Evolutionary conservation across 2,113 vertebrate species (phyloP).

Genomic region (Meles meles): DNA sequence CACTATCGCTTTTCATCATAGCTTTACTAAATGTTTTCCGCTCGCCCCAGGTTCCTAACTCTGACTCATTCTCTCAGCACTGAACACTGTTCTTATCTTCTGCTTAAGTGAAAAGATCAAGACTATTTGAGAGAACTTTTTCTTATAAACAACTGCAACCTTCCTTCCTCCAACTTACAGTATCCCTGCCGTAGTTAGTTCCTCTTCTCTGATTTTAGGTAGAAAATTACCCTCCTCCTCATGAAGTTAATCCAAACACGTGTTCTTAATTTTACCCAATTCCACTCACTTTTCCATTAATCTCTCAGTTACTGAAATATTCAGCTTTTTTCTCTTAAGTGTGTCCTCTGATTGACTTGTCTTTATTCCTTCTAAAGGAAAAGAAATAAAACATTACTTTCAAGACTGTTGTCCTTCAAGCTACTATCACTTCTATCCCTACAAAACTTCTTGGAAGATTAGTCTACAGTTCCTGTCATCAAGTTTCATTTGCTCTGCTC

Average conservation of each 20-base stretch:
- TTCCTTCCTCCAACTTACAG: not conserved
- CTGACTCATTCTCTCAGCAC: not conserved
- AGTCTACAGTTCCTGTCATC: not conserved
- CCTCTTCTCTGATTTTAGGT: not conserved
- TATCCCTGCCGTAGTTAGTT: not conserved
- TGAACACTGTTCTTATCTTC: not conserved
- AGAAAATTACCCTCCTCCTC: not conserved
- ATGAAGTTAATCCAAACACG: not conserved
- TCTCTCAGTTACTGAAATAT: not conserved
- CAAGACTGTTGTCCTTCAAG: not conserved
- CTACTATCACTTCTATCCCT: not conserved
- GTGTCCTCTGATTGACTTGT: not conserved
- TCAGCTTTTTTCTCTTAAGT: not conserved
- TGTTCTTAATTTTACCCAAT: not conserved
- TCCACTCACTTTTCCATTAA: not conserved
- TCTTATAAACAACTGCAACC: not conserved
- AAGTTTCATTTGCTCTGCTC: not conserved
- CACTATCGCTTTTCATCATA: not conserved
- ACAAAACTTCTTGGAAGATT: not conserved
- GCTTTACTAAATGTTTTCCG: not conserved
- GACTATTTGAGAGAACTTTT: not conserved
- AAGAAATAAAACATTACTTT: not conserved
- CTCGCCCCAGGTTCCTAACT: not conserved
- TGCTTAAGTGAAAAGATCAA: not conserved
- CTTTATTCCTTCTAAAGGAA: not conserved